Percentiles rank a stretch among this genome's conserved stretches.
phyloP scores from a whole-genome alignment of 2,888 invertebrate genomes.

The Andrena camellia region DNA sequence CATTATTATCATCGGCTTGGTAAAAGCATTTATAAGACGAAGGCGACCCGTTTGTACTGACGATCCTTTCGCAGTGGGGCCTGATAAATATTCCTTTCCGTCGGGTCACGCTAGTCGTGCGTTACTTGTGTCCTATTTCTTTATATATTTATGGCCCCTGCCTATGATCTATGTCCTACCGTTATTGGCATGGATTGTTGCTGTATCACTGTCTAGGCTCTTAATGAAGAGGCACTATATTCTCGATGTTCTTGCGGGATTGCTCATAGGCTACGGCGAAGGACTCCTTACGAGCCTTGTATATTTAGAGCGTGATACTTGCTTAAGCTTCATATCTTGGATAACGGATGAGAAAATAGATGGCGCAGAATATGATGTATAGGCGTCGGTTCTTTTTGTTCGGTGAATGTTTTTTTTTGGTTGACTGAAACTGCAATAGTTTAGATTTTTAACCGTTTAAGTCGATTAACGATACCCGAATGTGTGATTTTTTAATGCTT shows the following conservation, averaged over 20 bases:
- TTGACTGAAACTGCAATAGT: background rate
- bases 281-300: slow-evolving; percentile 88
- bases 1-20: slow-evolving; percentile 90
- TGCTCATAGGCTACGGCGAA: slow-evolving; percentile 90
- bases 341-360: slow-evolving; percentile 90
- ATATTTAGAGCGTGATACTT: slow-evolving; percentile 90
- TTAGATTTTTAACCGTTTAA: background rate
- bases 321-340: slow-evolving; percentile 87
- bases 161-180: slow-evolving; percentile 88
- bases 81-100: slow-evolving; percentile 97
- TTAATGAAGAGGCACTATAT: slow-evolving; percentile 94
- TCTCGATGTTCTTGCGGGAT: slow-evolving; percentile 93
- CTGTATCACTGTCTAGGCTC: slow-evolving; percentile 92
- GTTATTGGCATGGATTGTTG: slow-evolving; percentile 90
- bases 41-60: slow-evolving; percentile 90
- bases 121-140: slow-evolving; percentile 91
- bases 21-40: slow-evolving; percentile 92
- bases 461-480: no score
- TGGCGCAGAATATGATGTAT: slow-evolving; percentile 90
- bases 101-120: slow-evolving; percentile 97
- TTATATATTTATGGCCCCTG: slow-evolving; percentile 89
- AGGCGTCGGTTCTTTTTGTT: slow-evolving; percentile 60
- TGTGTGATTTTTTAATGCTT: no score
- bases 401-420: background rate
- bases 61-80: slow-evolving; percentile 90